Percentiles rank a stretch among this genome's conserved stretches.
Conservation (phyloP, 2,888 invertebrate species). For the Mesopsocus fuscifrons region DNA sequence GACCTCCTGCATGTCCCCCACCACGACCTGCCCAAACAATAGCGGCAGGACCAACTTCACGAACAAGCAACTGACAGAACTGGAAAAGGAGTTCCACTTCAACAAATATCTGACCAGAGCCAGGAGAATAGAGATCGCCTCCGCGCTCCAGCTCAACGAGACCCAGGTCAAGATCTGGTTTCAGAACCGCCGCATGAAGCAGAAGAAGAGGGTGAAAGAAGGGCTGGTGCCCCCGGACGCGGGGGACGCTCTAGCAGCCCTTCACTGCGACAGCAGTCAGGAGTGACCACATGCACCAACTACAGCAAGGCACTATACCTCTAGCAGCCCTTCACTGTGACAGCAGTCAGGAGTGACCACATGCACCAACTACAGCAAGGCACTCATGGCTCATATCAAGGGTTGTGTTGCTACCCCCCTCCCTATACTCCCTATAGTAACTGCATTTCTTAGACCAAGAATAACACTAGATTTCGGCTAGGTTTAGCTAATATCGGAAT, state of each 20-base stretch:
- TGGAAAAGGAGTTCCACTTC: constrained; percentile 99
- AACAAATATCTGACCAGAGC: constrained; percentile 97
- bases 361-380: too few species aligned
- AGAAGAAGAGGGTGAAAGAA: constrained; percentile 92
- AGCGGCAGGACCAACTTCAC: constrained; percentile 97
- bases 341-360: constrained; percentile 7
- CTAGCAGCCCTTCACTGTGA: not conserved
- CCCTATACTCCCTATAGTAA: too few species aligned
- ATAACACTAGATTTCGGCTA: too few species aligned
- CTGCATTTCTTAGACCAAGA: too few species aligned
- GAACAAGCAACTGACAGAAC: constrained; percentile 95
- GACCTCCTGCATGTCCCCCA: constrained; percentile 21
- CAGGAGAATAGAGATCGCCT: constrained; percentile 92
- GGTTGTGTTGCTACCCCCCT: too few species aligned
- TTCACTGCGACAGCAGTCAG: constrained; percentile 5
- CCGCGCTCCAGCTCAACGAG: constrained; percentile 87
- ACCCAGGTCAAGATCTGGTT: constrained; percentile 59
- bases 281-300: too few species aligned
- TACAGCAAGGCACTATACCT: too few species aligned
- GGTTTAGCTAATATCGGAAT: too few species aligned
- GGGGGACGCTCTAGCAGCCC: not conserved
- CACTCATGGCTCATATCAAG: too few species aligned
- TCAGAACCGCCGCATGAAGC: constrained; percentile 96
- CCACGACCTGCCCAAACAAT: constrained; percentile 38
- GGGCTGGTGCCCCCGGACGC: constrained; percentile 49